Base-by-base conservation (phyloP, 2,113 vertebrate genomes). In the Osmerus eperlanus region DNA sequence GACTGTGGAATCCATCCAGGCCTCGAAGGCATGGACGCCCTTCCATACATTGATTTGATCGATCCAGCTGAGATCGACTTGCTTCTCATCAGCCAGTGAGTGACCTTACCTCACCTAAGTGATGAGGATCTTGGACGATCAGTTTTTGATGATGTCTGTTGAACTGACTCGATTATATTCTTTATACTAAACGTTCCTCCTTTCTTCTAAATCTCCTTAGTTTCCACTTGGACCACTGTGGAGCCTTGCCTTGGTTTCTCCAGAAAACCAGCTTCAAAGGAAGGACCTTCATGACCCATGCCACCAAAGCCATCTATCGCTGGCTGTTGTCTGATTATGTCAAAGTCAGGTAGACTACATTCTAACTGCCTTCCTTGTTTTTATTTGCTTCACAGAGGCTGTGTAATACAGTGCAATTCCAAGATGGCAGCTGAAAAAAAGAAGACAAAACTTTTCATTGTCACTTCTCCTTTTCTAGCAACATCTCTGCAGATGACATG, bases 181-280 rank as follows among this genome's bases (percentile, higher is more conserved):
- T 47, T 47, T 72, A 7, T 15, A n/a, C 15, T 61, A 3, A 0
- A 8, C 23, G 51, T 47, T 13, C 28, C 71, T 63, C 60, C 12
- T 71, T 79, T 68, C 72, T 7, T 36, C 32, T 36, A 36, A 99
- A 97, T 67, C 15, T 47, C 62, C 0, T 69, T 72, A 99, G 97
- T 82, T 99, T 99, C 83, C 97, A 99, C 81, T 86, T 99, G 89
- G 97, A 99, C 91, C 97, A 99, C 84, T 99, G 97, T 84, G 97
- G 97, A 12, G 97, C 97, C 60, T 89, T 99, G 78, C 97, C 97
- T 1, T 99, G 97, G 97, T 99, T 99, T 88, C 92, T 99, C 47
- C 96, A 99, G 85, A 99, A 99, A 86, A 99, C 97, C 8, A 99
- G 96, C 86, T 99, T 99, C 83, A 99, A 99, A 92, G 97, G 97